phyloP scores from a whole-genome alignment of 2,797 vertebrate species.

The Sarcophilus harrisii region DNA sequence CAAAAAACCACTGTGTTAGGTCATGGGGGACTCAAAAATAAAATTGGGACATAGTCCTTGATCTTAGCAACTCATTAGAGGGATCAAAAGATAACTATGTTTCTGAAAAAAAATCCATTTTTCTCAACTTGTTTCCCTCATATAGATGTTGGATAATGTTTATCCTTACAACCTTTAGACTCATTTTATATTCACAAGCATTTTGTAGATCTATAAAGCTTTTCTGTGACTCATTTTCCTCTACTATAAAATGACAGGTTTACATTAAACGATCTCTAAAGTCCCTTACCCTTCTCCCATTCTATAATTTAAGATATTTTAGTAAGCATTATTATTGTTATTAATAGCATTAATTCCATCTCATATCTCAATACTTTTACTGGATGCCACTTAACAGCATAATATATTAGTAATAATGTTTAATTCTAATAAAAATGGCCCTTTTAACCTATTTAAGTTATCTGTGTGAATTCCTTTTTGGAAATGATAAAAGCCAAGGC shows the following conservation, averaged over 20 bases:
- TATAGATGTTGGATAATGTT: not conserved
- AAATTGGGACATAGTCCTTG: not conserved
- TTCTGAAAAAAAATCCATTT: not conserved
- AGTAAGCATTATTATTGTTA: not conserved
- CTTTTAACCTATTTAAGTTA: not conserved
- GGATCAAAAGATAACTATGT: not conserved
- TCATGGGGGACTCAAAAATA: not conserved
- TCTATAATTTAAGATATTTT: not conserved
- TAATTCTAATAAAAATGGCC: not conserved
- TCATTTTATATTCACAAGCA: not conserved
- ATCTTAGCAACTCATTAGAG: not conserved
- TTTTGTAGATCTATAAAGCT: not conserved
- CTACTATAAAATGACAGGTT: not conserved
- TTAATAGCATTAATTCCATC: not conserved
- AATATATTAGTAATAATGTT: not conserved
- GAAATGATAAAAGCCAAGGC: not conserved
- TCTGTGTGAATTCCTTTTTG: not conserved
- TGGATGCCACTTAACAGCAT: not conserved
- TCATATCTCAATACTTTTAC: not conserved
- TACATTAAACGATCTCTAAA: not conserved
- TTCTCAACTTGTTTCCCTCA: not conserved
- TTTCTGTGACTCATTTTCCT: not conserved
- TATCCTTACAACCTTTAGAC: not conserved
- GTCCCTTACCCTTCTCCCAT: not conserved
- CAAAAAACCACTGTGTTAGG: not conserved